phyloP scores from a whole-genome alignment of 2,888 invertebrate species.

The Calameuta filiformis region DNA sequence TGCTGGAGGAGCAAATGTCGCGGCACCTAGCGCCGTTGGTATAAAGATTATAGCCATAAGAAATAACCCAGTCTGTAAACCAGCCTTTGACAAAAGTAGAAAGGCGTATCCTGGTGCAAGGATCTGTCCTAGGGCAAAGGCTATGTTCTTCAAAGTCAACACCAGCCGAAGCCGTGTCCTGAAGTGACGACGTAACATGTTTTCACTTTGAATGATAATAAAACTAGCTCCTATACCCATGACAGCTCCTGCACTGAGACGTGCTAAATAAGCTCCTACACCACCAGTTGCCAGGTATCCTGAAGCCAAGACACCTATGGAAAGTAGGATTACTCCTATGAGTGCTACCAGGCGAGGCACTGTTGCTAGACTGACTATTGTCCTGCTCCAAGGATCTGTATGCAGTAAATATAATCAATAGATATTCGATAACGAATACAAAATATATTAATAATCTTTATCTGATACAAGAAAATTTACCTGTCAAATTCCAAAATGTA shows the following conservation, averaged over 20 bases:
- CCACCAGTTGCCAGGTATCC: constrained; percentile 59
- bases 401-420: constrained; percentile 14
- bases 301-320: constrained; percentile 51
- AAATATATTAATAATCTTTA: background rate
- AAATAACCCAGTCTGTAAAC: constrained; percentile 41
- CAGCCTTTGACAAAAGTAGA: constrained; percentile 35
- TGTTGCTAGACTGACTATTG: constrained; percentile 66
- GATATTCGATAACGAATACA: background rate
- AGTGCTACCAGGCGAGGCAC: constrained; percentile 51
- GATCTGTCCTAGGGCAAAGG: constrained; percentile 43
- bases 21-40: constrained; percentile 46
- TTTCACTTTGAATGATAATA: constrained; percentile 46
- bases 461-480: constrained; percentile 50
- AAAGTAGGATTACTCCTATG: constrained; percentile 49
- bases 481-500: constrained; percentile 69
- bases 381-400: constrained; percentile 72
- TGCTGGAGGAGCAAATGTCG: constrained; percentile 38
- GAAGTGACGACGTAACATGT: constrained; percentile 47
- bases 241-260: constrained; percentile 55
- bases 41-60: constrained; percentile 46
- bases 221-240: constrained; percentile 59
- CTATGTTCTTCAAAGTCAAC: constrained; percentile 44
- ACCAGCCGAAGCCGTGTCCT: constrained; percentile 42
- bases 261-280: constrained; percentile 54
- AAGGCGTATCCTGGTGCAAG: constrained; percentile 45